Evolutionary conservation across 2,113 vertebrate species (phyloP).

Genomic region (Psammodynastes pulverulentus): DNA sequence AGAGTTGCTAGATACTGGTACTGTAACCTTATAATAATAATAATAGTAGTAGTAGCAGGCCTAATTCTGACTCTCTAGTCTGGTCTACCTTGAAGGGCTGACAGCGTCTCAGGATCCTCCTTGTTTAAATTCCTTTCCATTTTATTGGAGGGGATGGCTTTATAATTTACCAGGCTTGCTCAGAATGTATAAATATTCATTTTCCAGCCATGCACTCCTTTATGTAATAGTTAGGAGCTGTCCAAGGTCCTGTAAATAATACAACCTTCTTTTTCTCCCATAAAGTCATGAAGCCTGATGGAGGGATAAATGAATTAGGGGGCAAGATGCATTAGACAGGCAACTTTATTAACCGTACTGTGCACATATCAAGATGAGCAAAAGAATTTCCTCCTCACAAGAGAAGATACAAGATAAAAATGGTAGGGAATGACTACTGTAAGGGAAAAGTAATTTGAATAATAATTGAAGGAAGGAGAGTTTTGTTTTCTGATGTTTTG

Average conservation of each 20-base stretch:
- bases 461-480: background rate
- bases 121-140: background rate
- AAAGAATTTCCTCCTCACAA: background rate
- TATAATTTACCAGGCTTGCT: background rate
- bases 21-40: background rate
- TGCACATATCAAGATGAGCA: background rate
- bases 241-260: conserved; percentile 10
- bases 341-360: background rate
- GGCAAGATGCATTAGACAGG: background rate
- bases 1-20: background rate
- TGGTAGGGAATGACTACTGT: background rate
- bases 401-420: background rate
- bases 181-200: background rate
- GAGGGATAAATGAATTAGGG: background rate
- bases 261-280: background rate
- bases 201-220: background rate
- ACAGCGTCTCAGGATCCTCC: background rate
- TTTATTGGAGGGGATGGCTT: background rate
- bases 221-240: background rate
- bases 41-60: background rate
- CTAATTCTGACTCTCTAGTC: background rate
- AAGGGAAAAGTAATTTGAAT: background rate
- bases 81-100: background rate
- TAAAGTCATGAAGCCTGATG: background rate
- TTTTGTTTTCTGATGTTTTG: background rate